Evolutionary conservation across 2,113 vertebrate species (phyloP), one percentile per base, ranked within the genome.

Genomic region (Motacilla tschutschensis): DNA sequence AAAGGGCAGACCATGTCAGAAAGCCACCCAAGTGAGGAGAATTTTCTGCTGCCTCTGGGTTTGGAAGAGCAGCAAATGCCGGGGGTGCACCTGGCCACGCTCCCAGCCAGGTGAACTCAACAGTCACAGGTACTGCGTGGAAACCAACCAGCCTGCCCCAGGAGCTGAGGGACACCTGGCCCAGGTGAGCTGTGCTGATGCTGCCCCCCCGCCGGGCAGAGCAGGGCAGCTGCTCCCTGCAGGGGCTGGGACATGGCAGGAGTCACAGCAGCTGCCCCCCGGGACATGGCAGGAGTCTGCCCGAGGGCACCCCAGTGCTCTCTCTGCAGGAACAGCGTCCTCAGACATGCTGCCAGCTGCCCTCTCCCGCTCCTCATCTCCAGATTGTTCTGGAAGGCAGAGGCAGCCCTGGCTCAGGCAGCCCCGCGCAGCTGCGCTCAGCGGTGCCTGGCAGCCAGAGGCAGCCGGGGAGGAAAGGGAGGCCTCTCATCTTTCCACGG

Each of bases 401-500:
- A 76, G 69, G 83, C 86, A 83, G 86, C 80, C 88, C 80, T 62
- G 14, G 29, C 81, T 50, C 79, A 33, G 89, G 60, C 87, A 67
- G 88, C 85, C 76, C 77, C 29, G 69, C 12, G 41, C 91, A 87
- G 88, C 36, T 71, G 85, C 80, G 44, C 83, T 87, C 70, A 36
- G 81, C 87, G 67, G 44, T 0, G 50, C 87, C 69, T 80, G 87
- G 91, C 94, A 90, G 94, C 83, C 79, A 82, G 35, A 76, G 90
- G 79, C 91, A 69, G 86, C 77, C 83, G 62, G 48, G 81, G 2
- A 93, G 76, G 76, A 77, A 90, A 79, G 62, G 76, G 88, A 93
- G 88, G 90, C 88, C 84, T 89, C 93, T 93, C 90, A 43, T 91
- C 88, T 80, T 79, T 89, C 92, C 89, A 57, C 60, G 75, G 92